Evolutionary conservation across 2,797 vertebrate species (phyloP).

Genomic region (Neomorphus geoffroyi): DNA sequence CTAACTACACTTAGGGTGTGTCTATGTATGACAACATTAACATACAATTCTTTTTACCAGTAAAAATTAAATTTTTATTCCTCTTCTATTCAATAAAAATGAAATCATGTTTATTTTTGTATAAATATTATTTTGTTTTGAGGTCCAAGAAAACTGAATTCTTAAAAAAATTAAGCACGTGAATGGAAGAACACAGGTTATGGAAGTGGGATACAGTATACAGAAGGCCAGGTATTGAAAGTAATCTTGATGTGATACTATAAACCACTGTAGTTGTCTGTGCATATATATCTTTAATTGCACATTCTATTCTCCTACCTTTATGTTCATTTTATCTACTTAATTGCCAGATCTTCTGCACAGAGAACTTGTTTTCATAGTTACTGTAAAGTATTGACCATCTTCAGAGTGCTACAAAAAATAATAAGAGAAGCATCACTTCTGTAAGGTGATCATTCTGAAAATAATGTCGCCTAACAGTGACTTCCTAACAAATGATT

Average conservation of each 20-base stretch:
- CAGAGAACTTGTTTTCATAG: neutral
- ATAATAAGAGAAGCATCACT: neutral
- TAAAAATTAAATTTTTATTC: neutral
- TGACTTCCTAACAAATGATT: neutral
- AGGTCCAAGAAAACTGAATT: neutral
- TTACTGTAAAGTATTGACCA: neutral
- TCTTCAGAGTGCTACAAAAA: neutral
- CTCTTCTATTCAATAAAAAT: neutral
- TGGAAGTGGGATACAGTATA: neutral
- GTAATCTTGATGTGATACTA: neutral
- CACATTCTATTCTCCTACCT: neutral
- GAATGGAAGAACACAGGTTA: neutral
- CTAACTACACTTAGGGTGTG: neutral
- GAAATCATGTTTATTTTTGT: rapidly evolving
- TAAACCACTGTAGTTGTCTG: neutral
- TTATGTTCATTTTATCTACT: neutral
- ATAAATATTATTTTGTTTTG: neutral
- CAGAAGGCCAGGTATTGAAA: neutral
- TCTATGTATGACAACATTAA: neutral
- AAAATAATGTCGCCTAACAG: neutral
- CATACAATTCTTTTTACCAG: neutral
- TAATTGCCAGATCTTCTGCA: neutral
- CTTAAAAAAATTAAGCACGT: neutral
- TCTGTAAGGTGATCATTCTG: neutral
- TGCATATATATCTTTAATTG: neutral